phyloP scores from a whole-genome alignment of 2,797 vertebrate genomes.

The Danio choprae region DNA sequence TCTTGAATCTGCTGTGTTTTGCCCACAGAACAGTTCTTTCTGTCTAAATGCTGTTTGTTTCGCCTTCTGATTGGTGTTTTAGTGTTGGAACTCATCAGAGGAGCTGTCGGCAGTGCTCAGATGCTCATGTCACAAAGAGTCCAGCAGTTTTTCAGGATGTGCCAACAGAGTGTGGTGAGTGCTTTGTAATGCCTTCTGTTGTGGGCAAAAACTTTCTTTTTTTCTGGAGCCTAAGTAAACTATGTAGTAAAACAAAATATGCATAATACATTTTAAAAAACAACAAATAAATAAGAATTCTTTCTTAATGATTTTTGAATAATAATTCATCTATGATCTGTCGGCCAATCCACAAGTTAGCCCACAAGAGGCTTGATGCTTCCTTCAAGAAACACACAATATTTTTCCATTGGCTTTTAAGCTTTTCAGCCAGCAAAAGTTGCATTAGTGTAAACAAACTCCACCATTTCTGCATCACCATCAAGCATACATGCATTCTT shows the following conservation, averaged over 20 bases:
- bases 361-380: too few species aligned
- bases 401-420: neutral
- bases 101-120: constrained; percentile 94
- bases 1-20: constrained; percentile 6
- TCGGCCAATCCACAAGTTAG: neutral
- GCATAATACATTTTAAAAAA: neutral
- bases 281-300: neutral
- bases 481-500: too few species aligned
- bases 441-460: too few species aligned
- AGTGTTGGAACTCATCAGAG: constrained; percentile 97
- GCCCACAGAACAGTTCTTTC: neutral
- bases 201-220: neutral
- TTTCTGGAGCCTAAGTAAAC: neutral
- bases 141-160: constrained; percentile 98
- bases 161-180: constrained; percentile 98
- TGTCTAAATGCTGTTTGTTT: neutral
- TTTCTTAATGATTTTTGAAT: neutral
- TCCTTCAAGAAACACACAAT: too few species aligned
- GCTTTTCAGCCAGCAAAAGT: neutral
- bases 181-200: neutral
- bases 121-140: constrained; percentile 99
- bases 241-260: neutral
- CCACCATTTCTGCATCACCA: too few species aligned
- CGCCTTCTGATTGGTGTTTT: constrained; percentile 11
- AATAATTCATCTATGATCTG: neutral